Percentiles rank a stretch among this genome's conserved stretches.
Evolutionary conservation across 1,140 invertebrate species (phyloP).

Genomic region (Drosophila grimshawi): DNA sequence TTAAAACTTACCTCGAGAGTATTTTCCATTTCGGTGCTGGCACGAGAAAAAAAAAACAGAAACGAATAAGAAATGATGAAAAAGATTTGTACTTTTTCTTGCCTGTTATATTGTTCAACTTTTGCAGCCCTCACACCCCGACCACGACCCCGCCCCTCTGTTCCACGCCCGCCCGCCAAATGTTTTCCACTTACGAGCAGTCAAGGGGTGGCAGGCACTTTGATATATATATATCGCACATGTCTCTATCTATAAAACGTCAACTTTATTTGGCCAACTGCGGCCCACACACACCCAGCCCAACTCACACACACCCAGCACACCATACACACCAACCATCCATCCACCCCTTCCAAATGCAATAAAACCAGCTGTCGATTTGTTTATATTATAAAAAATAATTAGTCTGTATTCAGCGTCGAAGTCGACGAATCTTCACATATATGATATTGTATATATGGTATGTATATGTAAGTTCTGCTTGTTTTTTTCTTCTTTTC

Average conservation of each 20-base stretch:
- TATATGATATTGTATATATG: constrained; percentile 64
- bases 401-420: constrained; percentile 80
- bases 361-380: constrained; percentile 81
- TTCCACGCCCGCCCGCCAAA: neutral
- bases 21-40: constrained; percentile 45
- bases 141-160: constrained; percentile 28
- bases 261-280: constrained; percentile 79
- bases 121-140: constrained; percentile 19
- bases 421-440: constrained; percentile 76
- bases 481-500: constrained; percentile 1
- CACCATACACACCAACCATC: neutral
- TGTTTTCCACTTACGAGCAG: constrained; percentile 22
- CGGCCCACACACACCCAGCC: constrained; percentile 27
- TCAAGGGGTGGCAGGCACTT: constrained; percentile 28
- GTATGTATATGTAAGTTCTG: constrained; percentile 39
- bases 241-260: constrained; percentile 80
- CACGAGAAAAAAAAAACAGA: neutral
- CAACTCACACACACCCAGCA: constrained; percentile 8
- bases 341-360: constrained; percentile 14
- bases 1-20: constrained; percentile 51
- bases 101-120: constrained; percentile 75
- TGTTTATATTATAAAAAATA: constrained; percentile 83
- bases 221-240: constrained; percentile 68
- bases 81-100: constrained; percentile 39
- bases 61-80: neutral